These are phyloP conservation scores for Eupithecia abbreviata DNA, from an alignment of 2,888 invertebrate species.

Conservation along the genomic window DNA sequence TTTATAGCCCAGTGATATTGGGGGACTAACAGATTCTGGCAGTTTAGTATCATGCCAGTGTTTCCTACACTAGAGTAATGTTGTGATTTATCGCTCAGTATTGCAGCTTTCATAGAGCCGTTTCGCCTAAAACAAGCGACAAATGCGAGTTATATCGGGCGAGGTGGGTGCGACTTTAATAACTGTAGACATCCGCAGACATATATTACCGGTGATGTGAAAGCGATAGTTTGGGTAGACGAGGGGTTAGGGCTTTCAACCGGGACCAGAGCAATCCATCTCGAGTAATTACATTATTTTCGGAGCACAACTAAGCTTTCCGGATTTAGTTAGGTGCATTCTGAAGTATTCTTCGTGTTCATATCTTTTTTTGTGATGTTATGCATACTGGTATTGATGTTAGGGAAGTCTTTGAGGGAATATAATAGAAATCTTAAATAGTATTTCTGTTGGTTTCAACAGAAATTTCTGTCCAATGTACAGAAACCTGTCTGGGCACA, in stretches of 20 bases:
- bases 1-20: slow-evolving; percentile 8
- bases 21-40: slow-evolving; percentile 9
- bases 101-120: neutral
- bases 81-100: slow-evolving; percentile 14
- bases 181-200: slow-evolving; percentile 22
- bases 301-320: slow-evolving; percentile 51
- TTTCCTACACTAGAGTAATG: slow-evolving; percentile 5
- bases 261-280: slow-evolving; percentile 67
- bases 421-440: no score
- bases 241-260: slow-evolving; percentile 41
- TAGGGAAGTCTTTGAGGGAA: no score
- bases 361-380: no score
- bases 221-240: slow-evolving; percentile 36
- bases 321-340: slow-evolving; percentile 53
- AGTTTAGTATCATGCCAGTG: slow-evolving; percentile 6
- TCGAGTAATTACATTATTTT: slow-evolving; percentile 74
- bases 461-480: no score
- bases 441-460: no score
- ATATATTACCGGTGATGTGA: slow-evolving; percentile 32
- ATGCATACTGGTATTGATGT: no score
- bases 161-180: slow-evolving; percentile 15
- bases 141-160: neutral
- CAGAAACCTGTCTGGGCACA: no score
- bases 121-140: neutral
- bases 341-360: neutral